phyloP scores from a whole-genome alignment of 2,113 vertebrate species.

The Alectura lathami region DNA sequence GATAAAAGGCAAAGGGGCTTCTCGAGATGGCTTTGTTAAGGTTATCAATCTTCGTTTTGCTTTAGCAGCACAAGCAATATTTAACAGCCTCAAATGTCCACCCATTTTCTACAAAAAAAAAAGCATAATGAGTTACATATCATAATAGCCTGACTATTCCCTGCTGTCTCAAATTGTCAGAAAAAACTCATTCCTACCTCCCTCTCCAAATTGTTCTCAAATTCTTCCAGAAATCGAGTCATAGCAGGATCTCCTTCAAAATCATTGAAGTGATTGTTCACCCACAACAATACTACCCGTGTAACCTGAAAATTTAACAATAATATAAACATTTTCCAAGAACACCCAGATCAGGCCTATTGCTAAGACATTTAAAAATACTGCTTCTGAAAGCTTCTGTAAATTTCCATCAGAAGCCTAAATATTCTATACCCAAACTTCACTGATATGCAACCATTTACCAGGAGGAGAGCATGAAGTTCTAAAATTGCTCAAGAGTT shows the following conservation, averaged over 20 bases:
- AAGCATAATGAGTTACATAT: background rate
- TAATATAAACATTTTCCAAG: background rate
- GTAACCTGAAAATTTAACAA: constrained; percentile 87
- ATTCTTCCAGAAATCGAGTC: constrained; percentile 97
- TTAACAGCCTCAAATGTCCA: constrained; percentile 95
- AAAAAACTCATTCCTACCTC: constrained; percentile 80
- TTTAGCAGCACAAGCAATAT: constrained; percentile 98
- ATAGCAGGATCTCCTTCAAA: constrained; percentile 97
- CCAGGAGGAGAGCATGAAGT: background rate
- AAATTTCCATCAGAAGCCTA: background rate
- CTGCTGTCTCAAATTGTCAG: background rate
- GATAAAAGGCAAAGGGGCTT: constrained; percentile 92
- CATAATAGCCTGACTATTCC: background rate
- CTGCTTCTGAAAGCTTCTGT: background rate
- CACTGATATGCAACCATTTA: background rate
- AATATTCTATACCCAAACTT: background rate
- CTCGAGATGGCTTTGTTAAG: constrained; percentile 92
- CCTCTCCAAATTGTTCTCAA: constrained; percentile 97
- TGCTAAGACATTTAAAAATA: background rate
- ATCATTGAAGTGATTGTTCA: constrained; percentile 99
- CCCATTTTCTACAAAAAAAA: constrained; percentile 90
- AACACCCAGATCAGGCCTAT: background rate
- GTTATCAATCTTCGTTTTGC: constrained; percentile 94
- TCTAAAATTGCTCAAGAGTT: background rate
- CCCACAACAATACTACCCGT: constrained; percentile 99